Evolutionary conservation across 2,888 invertebrate genomes (phyloP).

Genomic region (Clivina fossor): DNA sequence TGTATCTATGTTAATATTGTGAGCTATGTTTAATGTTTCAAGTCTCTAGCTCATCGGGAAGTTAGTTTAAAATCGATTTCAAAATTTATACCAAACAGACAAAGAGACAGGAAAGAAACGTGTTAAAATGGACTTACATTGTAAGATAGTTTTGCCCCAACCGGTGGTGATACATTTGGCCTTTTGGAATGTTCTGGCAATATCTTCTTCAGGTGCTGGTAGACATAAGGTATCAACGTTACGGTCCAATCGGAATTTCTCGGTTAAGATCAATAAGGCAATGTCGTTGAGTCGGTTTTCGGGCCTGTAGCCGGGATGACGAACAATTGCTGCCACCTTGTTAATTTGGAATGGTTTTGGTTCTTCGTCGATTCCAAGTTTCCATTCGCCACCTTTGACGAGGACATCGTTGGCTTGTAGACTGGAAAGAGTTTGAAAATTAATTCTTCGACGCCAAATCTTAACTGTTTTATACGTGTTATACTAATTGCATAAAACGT

Average conservation of each 20-base stretch:
- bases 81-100: constrained; percentile 12
- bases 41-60: too few relatives aligned
- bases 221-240: constrained; percentile 78
- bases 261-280: constrained; percentile 69
- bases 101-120: not conserved
- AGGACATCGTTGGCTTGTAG: constrained; percentile 66
- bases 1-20: too few relatives aligned
- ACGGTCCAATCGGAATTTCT: constrained; percentile 64
- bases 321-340: constrained; percentile 67
- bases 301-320: constrained; percentile 69
- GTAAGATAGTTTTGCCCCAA: constrained; percentile 78
- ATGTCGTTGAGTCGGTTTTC: constrained; percentile 67
- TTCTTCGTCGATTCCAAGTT: constrained; percentile 77
- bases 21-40: too few relatives aligned
- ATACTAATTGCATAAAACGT: too few relatives aligned
- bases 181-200: constrained; percentile 54
- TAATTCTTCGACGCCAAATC: too few relatives aligned
- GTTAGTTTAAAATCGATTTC: constrained; percentile 16
- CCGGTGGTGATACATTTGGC: constrained; percentile 75
- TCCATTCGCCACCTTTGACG: constrained; percentile 83
- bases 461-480: too few relatives aligned
- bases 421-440: constrained; percentile 52
- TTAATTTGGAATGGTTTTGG: constrained; percentile 78
- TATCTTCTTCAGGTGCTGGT: constrained; percentile 60
- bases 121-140: constrained; percentile 67